Evolutionary conservation across 2,888 invertebrate genomes (phyloP).

Genomic region (Amiota communis): DNA sequence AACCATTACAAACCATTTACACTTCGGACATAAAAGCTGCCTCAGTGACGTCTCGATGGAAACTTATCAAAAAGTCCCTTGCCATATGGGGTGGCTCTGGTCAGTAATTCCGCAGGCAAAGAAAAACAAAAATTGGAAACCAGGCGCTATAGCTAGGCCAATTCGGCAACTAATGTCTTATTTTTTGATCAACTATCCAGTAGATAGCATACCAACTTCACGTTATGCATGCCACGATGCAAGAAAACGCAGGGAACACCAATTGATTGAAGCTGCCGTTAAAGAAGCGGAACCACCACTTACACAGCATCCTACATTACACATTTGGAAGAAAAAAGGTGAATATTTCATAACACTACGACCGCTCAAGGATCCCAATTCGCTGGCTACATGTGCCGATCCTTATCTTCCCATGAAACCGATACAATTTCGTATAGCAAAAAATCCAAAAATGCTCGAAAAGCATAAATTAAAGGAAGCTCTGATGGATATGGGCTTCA

Average conservation of each 20-base stretch:
- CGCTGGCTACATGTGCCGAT: constrained; percentile 76
- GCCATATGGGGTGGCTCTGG: constrained; percentile 82
- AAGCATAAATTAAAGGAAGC: constrained; percentile 75
- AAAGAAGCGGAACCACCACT: constrained; percentile 41
- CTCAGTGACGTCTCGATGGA: constrained; percentile 74
- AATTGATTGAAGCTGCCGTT: constrained; percentile 71
- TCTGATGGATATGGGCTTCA: constrained; percentile 75
- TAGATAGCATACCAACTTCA: constrained; percentile 58
- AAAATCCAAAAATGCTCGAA: constrained; percentile 74
- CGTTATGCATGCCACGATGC: constrained; percentile 45
- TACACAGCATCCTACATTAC: constrained; percentile 76
- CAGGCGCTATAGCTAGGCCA: constrained; percentile 40
- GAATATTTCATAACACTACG: constrained; percentile 79
- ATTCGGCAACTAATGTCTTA: constrained; percentile 64
- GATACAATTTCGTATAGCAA: constrained; percentile 79
- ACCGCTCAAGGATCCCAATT: constrained; percentile 78
- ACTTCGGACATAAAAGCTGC: constrained; percentile 75
- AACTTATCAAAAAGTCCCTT: constrained; percentile 76
- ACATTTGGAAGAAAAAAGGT: constrained; percentile 78
- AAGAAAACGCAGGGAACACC: constrained; percentile 52
- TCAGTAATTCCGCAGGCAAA: constrained; percentile 62
- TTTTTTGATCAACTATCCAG: constrained; percentile 61
- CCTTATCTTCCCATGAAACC: constrained; percentile 81
- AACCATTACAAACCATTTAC: not conserved
- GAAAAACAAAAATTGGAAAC: constrained; percentile 63